Percentiles rank a stretch among this genome's conserved stretches.
phyloP scores from a whole-genome alignment of 2,113 vertebrate genomes.

The Psilopsiagon aymara region DNA sequence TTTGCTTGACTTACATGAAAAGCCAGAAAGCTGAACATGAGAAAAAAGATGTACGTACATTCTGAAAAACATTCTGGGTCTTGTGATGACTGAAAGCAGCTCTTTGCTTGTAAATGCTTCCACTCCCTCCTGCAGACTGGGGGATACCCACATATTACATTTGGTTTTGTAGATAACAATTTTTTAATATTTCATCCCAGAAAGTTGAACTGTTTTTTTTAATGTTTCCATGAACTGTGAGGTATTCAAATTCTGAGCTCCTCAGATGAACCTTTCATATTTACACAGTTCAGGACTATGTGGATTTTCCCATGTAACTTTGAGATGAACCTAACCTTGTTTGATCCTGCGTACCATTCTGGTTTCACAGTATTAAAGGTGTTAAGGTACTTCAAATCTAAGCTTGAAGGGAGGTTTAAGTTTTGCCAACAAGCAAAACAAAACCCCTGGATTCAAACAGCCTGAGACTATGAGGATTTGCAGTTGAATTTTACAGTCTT shows the following conservation, averaged over 20 bases:
- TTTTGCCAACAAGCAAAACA: not conserved
- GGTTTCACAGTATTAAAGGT: not conserved
- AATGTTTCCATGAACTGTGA: not conserved
- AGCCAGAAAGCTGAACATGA: not conserved
- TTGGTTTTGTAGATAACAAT: not conserved
- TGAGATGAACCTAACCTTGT: not conserved
- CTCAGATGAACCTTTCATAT: not conserved
- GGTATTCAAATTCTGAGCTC: not conserved
- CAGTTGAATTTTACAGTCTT: not conserved
- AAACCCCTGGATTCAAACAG: not conserved
- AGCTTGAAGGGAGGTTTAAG: not conserved
- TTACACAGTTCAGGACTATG: not conserved
- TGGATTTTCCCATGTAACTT: not conserved
- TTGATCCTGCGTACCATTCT: not conserved
- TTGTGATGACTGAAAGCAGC: not conserved
- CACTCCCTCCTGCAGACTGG: not conserved
- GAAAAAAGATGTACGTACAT: not conserved
- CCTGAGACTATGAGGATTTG: not conserved
- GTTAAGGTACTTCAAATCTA: not conserved
- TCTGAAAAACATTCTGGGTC: not conserved
- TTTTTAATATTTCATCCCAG: not conserved
- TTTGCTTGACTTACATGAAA: not conserved
- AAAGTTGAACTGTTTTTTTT: not conserved
- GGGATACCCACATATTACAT: not conserved
- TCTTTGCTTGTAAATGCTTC: not conserved